Evolutionary conservation across 2,797 vertebrate genomes (phyloP), one percentile per base, ranked within the genome.

Genomic region (Enteromius unitaeniatus): DNA sequence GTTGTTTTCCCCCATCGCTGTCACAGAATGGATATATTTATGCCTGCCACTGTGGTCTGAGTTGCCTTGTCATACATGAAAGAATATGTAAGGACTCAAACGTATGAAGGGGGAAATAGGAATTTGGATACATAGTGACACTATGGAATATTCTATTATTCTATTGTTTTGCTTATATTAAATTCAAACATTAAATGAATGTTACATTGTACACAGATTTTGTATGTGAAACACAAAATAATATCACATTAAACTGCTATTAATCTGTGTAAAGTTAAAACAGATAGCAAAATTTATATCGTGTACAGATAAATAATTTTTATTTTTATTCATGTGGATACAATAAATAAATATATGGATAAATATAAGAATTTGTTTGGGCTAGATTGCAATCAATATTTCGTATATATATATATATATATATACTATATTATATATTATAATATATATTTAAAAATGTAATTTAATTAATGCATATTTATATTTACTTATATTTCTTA

Each of bases 1-100:
- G 86, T 86, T 88, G 86, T 88, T 86, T 83, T 76, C 87, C 72
- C 84, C 51, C 60, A 73, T 74, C 45, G 72, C 77, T 86, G 73
- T 83, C 72, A 86, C 15, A 21, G 77, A 64, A 34, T 69, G 67
- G 55, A 78, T 60, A 68, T 86, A 88, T 85, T 81, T 78, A 85
- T 80, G 51, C 37, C 78, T 72, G 65, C 76, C 72, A 78, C n/a
- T 83, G 42, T 78, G 65, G 55, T 84, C 55, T n/a, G 77, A 60
- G 45, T 28, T 78, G 75, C 65, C 53, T 45, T 73, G 55, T 64
- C 62, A 81, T 85, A 45, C 47, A 77, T 28, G n/a, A 13, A 60
- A 9, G 47, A 75, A 81, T 70, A 51, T 77, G 34, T 78, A 40
- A 40, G 49, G 3, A 53, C 28, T 62, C 42, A 65, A 31, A 58